These are phyloP conservation scores for Urocolius indicus DNA, from an alignment of 2,113 vertebrate species.

Conservation along the genomic window DNA sequence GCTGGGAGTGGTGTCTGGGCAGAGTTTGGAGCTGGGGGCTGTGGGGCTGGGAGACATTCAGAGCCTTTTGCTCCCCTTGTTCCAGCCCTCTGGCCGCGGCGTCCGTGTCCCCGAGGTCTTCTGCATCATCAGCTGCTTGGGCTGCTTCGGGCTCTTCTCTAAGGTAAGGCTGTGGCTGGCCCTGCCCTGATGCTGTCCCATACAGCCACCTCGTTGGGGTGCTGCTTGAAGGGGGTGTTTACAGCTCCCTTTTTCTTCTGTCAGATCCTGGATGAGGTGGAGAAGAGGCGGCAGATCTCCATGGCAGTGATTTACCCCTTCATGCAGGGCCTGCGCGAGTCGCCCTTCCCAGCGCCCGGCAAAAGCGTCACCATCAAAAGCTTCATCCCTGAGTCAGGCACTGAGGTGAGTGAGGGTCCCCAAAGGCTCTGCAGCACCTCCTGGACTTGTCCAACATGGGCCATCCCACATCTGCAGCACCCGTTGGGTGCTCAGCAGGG, in stretches of 20 bases:
- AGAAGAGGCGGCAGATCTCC: constrained; percentile 93
- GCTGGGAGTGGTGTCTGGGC: not conserved
- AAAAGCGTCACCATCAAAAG: constrained; percentile 94
- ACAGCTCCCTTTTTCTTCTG: not conserved
- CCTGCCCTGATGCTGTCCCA: accelerated
- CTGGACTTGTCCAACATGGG: not conserved
- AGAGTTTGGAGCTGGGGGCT: accelerated
- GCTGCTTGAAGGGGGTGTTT: accelerated
- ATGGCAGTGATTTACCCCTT: constrained; percentile 96
- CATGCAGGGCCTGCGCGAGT: constrained; percentile 95
- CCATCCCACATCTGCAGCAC: not conserved
- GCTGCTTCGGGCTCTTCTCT: constrained; percentile 95
- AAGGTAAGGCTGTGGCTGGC: constrained; percentile 77
- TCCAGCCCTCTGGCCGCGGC: constrained; percentile 87
- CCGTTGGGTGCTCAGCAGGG: not conserved
- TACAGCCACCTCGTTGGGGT: accelerated
- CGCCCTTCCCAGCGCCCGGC: constrained; percentile 91
- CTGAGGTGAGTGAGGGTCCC: constrained; percentile 79
- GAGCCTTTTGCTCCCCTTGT: not conserved
- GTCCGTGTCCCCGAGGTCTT: constrained; percentile 90
- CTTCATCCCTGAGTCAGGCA: constrained; percentile 94
- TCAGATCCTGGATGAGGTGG: constrained; percentile 96
- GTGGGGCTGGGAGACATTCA: not conserved
- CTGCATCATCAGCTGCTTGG: constrained; percentile 94
- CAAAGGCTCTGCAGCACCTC: accelerated